A percentile compares a stretch with the other conserved stretches of the same genome.
Evolutionary conservation across 1,140 invertebrate genomes (phyloP).

Genomic region (Heterodera schachtii): DNA sequence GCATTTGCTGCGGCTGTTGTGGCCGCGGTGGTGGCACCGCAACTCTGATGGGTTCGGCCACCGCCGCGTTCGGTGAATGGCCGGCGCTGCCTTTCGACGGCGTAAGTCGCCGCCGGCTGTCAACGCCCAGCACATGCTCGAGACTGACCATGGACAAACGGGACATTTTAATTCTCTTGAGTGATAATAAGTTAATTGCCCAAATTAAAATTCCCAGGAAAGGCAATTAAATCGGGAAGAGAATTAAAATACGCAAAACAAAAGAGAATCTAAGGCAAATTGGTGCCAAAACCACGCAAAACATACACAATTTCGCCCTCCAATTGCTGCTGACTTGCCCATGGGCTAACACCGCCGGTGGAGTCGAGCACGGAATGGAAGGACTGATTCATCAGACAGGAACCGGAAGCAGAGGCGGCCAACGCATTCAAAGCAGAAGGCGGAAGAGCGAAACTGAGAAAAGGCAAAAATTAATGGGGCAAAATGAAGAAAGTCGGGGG

Average conservation of each 20-base stretch:
- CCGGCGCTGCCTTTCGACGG: background rate
- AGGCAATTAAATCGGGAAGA: no score
- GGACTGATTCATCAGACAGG: constrained; percentile 44
- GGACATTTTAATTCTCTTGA: no score
- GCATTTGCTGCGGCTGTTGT: background rate
- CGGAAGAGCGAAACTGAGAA: constrained; percentile 6
- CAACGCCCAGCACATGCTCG: constrained; percentile 33
- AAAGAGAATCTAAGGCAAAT: background rate
- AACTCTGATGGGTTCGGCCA: background rate
- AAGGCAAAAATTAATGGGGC: no score
- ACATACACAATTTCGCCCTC: constrained; percentile 56
- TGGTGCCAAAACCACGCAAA: background rate
- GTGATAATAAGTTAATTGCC: no score
- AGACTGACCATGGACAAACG: constrained; percentile 4
- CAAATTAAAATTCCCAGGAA: no score
- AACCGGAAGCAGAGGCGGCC: constrained; percentile 26
- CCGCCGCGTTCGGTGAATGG: background rate
- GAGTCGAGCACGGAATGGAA: constrained; percentile 38
- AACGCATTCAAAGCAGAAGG: constrained; percentile 11
- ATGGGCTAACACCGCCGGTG: constrained; percentile 33
- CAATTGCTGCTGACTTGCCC: constrained; percentile 47
- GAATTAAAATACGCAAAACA: no score
- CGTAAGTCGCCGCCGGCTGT: background rate
- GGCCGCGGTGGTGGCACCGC: constrained; percentile 18
- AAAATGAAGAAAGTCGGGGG: background rate